phyloP scores from a whole-genome alignment of 2,113 vertebrate species.

The Gasterosteus aculeatus region DNA sequence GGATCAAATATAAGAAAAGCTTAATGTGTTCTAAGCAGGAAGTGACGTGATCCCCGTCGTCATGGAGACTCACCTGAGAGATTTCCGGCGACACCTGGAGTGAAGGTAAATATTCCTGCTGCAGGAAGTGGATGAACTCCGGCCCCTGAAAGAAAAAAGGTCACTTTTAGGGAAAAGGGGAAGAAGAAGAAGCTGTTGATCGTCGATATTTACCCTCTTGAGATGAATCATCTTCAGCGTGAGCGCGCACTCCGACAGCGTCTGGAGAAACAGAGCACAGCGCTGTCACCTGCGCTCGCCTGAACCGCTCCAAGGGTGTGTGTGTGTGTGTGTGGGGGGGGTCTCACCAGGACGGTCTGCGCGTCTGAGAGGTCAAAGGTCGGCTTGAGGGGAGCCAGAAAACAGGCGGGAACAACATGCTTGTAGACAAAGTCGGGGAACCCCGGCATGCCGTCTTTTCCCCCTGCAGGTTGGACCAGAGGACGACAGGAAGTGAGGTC shows the following conservation, averaged over 20 bases:
- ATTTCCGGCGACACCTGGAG: conserved; percentile 94
- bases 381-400: conserved; percentile 95
- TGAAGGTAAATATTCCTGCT: conserved; percentile 96
- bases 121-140: conserved; percentile 95
- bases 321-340: too few relatives aligned
- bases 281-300: fast-evolving
- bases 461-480: conserved; percentile 79
- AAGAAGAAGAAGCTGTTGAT: too few relatives aligned
- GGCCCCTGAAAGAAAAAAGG: conserved; percentile 81
- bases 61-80: conserved; percentile 85
- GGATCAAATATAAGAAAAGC: neutral
- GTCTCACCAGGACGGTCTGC: conserved; percentile 92
- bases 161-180: too few relatives aligned
- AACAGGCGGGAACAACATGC: conserved; percentile 96
- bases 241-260: conserved; percentile 93
- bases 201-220: conserved; percentile 85
- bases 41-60: too few relatives aligned
- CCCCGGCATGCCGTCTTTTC: conserved; percentile 94
- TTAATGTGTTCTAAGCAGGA: too few relatives aligned
- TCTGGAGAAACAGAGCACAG: conserved; percentile 75
- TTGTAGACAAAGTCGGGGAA: conserved; percentile 99
- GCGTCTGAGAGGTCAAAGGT: conserved; percentile 97
- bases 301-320: too few relatives aligned
- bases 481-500: too few relatives aligned
- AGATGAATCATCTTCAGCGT: conserved; percentile 97